Conservation (phyloP, 2,113 vertebrate species). For the Felis catus region DNA sequence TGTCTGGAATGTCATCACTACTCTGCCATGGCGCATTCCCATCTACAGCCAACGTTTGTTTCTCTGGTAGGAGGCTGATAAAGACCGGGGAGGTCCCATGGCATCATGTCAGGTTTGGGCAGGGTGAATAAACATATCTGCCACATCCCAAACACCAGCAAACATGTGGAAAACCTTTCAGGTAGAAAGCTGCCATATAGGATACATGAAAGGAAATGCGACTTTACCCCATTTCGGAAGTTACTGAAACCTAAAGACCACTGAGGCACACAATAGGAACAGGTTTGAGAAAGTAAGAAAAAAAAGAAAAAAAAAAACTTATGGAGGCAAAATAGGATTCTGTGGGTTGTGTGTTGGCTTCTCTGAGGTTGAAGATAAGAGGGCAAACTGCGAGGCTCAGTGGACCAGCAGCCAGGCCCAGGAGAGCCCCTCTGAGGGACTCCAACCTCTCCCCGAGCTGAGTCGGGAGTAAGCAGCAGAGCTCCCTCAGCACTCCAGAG, state of each 20-base stretch:
- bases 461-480: background rate
- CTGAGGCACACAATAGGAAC: background rate
- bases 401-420: background rate
- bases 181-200: background rate
- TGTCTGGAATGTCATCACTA: too few relatives aligned
- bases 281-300: background rate
- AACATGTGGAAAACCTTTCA: background rate
- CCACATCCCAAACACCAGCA: background rate
- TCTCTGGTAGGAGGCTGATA: background rate
- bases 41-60: background rate
- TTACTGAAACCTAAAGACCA: background rate
- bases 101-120: background rate
- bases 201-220: background rate
- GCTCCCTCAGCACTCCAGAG: background rate
- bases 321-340: background rate
- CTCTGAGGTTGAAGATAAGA: slow-evolving; percentile 1
- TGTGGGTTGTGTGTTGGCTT: background rate
- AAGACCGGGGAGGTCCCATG: background rate
- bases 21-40: accelerated
- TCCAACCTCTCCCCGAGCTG: background rate
- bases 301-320: background rate
- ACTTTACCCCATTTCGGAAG: background rate
- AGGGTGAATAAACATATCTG: background rate
- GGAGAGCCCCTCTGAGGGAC: too few relatives aligned
- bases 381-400: background rate